Percentiles rank a stretch among this genome's conserved stretches.
phyloP scores from a whole-genome alignment of 2,888 invertebrate genomes.

The Corbicula japonica region DNA sequence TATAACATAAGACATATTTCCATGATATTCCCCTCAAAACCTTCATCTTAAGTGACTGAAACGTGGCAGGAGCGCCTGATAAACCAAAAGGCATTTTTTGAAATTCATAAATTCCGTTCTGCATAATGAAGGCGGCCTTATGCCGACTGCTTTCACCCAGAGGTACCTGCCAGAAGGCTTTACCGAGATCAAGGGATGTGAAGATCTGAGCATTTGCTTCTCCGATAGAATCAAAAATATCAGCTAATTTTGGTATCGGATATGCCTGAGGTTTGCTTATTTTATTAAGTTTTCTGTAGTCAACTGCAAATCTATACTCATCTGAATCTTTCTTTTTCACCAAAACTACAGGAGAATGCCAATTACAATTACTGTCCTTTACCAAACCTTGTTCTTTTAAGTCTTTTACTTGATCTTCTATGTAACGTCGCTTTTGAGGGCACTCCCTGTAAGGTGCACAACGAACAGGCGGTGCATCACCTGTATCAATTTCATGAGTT shows the following conservation, averaged over 20 bases:
- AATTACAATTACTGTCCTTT: constrained; percentile 49
- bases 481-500: constrained; percentile 40
- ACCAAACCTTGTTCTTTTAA: constrained; percentile 38
- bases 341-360: constrained; percentile 51
- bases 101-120: constrained; percentile 52
- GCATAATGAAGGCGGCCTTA: constrained; percentile 52
- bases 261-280: constrained; percentile 43
- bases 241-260: constrained; percentile 57
- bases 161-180: constrained; percentile 59
- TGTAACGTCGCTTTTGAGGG: constrained; percentile 40
- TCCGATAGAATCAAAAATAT: constrained; percentile 59
- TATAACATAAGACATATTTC: constrained; percentile 47
- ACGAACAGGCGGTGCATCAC: constrained; percentile 45
- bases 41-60: constrained; percentile 43
- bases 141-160: constrained; percentile 27
- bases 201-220: constrained; percentile 51
- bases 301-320: constrained; percentile 53
- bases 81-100: constrained; percentile 53
- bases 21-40: constrained; percentile 26
- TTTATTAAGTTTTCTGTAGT: constrained; percentile 54
- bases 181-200: constrained; percentile 51
- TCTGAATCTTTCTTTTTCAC: constrained; percentile 22
- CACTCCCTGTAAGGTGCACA: constrained; percentile 42
- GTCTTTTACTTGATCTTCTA: constrained; percentile 25
- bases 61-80: constrained; percentile 30